Percentiles rank a stretch among this genome's conserved stretches.
Conservation (phyloP, 2,888 invertebrate species). For the Eristalis pertinax region DNA sequence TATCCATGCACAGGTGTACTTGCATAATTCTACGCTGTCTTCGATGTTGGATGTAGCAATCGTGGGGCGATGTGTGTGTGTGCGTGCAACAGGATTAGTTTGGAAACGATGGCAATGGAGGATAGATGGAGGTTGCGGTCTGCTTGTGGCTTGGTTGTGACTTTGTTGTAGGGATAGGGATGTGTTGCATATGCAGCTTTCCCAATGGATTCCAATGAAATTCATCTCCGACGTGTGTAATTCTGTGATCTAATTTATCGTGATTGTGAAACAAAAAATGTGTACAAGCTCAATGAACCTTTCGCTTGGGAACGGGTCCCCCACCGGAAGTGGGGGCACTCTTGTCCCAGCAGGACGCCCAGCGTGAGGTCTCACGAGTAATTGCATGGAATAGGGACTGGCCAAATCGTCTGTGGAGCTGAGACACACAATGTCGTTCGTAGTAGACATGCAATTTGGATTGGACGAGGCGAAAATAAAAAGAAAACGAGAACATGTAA, state of each 20-base stretch:
- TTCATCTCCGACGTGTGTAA: background rate
- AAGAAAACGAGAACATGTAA: background rate
- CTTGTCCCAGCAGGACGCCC: background rate
- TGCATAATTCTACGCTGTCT: conserved; percentile 20
- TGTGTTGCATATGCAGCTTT: background rate
- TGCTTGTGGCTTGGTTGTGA: background rate
- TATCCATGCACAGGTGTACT: conserved; percentile 1
- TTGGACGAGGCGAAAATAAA: background rate
- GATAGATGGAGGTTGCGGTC: background rate
- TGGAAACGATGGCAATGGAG: background rate
- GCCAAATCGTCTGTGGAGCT: background rate
- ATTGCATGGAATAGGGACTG: background rate
- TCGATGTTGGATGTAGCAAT: background rate
- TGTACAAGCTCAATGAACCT: background rate
- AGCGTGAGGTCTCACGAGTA: background rate
- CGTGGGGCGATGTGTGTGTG: background rate
- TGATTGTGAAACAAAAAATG: background rate
- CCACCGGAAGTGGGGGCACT: background rate
- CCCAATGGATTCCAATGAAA: background rate
- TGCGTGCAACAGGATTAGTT: conserved; percentile 13
- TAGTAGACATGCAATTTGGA: background rate
- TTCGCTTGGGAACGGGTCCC: background rate
- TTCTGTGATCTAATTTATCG: background rate
- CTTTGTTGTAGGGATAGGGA: background rate
- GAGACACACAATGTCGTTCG: no score